phyloP scores from a whole-genome alignment of 1,140 invertebrate genomes.

The Aleiodes sp. region DNA sequence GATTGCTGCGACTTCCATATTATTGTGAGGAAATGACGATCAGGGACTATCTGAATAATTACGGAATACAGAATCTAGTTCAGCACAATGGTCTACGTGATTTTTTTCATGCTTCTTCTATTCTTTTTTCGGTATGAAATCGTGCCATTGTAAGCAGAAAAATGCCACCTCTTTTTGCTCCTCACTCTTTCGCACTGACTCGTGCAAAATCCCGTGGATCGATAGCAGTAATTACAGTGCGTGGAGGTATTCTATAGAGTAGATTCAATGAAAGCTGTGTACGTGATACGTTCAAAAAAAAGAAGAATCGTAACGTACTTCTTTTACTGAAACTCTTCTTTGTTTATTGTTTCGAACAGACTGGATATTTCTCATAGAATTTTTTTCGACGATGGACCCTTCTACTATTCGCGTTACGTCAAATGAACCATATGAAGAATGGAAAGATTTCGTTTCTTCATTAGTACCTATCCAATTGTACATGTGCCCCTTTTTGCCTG shows the following conservation, averaged over 20 bases:
- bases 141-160: no score
- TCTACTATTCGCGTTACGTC: neutral
- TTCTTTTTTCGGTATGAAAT: no score
- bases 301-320: neutral
- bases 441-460: conserved; percentile 30
- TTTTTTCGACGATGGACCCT: conserved; percentile 21
- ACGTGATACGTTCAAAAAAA: neutral
- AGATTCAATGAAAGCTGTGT: neutral
- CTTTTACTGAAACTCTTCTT: neutral
- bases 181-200: neutral
- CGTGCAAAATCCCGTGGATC: neutral
- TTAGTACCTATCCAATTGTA: conserved; percentile 10
- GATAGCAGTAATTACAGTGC: neutral
- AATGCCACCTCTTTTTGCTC: no score
- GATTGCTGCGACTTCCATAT: no score
- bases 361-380: conserved; percentile 20
- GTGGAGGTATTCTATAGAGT: neutral
- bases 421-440: conserved; percentile 5
- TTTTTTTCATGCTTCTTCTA: no score
- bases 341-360: neutral
- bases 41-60: no score
- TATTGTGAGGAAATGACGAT: no score
- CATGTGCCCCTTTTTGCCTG: neutral
- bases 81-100: no score
- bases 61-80: no score